phyloP scores from a whole-genome alignment of 2,888 invertebrate genomes.

The Drepanosiphum platanoidis region DNA sequence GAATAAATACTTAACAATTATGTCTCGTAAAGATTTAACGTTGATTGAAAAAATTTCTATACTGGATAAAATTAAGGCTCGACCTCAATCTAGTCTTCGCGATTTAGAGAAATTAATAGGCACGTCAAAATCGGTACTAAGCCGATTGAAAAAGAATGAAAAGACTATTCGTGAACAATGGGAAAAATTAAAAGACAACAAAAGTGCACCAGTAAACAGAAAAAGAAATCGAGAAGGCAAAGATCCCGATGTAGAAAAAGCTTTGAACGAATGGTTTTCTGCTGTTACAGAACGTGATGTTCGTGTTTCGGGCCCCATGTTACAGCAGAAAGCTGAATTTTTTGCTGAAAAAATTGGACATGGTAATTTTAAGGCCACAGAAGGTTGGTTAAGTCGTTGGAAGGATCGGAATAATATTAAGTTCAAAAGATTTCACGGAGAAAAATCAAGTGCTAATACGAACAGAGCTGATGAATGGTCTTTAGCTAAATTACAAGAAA shows the following conservation, averaged over 20 bases:
- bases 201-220: constrained; percentile 8
- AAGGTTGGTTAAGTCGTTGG: constrained; percentile 65
- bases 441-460: constrained; percentile 8
- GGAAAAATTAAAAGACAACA: constrained; percentile 11
- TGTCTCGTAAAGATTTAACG: too few species aligned
- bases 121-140: constrained; percentile 10
- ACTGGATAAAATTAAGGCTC: constrained; percentile 26
- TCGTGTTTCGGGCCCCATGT: constrained; percentile 63
- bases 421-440: constrained; percentile 63
- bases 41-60: too few species aligned
- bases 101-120: constrained; percentile 8
- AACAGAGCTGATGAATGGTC: constrained; percentile 33
- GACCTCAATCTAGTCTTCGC: constrained; percentile 8
- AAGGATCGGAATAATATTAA: constrained; percentile 65
- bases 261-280: constrained; percentile 65
- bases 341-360: constrained; percentile 64
- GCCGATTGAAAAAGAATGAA: constrained; percentile 23
- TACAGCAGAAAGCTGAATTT: constrained; percentile 65
- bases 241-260: constrained; percentile 65
- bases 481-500: too few species aligned
- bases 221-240: constrained; percentile 65
- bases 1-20: too few species aligned
- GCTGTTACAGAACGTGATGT: constrained; percentile 32
- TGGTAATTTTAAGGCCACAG: constrained; percentile 64
- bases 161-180: constrained; percentile 16